Conservation (phyloP, 1,140 invertebrate genomes). For the Drosophila tsacasi region DNA sequence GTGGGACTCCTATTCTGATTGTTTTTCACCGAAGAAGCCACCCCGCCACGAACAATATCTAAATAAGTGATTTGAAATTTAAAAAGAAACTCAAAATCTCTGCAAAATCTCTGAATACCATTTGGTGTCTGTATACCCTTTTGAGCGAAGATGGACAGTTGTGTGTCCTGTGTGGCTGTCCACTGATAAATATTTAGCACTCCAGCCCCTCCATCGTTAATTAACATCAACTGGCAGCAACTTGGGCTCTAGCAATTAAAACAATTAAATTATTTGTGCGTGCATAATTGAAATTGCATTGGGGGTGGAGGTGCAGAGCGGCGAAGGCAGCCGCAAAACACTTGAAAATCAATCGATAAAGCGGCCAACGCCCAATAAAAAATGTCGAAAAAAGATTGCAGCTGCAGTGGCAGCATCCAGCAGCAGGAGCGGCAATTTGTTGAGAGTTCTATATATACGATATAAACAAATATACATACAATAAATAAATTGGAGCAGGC, state of each 20-base stretch:
- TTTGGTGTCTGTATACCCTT: background rate
- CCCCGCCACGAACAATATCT: too few species aligned
- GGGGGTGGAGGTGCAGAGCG: background rate
- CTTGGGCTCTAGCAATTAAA: conserved; percentile 73
- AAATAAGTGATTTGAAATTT: background rate
- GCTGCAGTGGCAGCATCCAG: conserved; percentile 49
- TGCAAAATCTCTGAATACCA: background rate
- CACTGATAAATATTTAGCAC: conserved; percentile 53
- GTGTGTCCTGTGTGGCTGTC: conserved; percentile 40
- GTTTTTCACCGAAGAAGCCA: too few species aligned
- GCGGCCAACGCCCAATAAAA: conserved; percentile 82
- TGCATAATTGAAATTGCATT: conserved; percentile 81
- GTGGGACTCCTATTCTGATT: too few species aligned
- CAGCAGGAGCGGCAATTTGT: conserved; percentile 73
- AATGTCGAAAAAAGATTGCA: conserved; percentile 60
- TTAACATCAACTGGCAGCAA: conserved; percentile 60
- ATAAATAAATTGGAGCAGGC: conserved; percentile 83
- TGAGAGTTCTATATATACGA: conserved; percentile 81
- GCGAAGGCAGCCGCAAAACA: conserved; percentile 50
- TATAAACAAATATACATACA: conserved; percentile 82
- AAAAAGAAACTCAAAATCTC: background rate
- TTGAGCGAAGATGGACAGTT: conserved; percentile 12
- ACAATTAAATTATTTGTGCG: conserved; percentile 81
- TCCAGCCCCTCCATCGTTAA: conserved; percentile 42
- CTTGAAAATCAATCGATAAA: conserved; percentile 76